These are phyloP conservation scores for Troides helena DNA, from an alignment of 2,888 invertebrate species.

Conservation along the genomic window DNA sequence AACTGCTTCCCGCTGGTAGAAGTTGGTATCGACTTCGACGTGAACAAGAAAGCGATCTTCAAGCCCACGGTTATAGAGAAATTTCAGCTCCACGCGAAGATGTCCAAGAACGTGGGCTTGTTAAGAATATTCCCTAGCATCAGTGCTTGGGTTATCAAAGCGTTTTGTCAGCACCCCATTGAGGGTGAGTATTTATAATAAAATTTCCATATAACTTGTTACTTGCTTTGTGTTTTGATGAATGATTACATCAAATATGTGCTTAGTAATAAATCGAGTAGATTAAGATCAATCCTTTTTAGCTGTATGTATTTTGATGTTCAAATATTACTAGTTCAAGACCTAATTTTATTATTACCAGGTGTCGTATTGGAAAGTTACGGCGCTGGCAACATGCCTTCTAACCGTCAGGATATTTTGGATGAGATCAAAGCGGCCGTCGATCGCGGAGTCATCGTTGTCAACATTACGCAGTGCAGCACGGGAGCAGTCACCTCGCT, in stretches of 20 bases:
- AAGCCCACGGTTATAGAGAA: slow-evolving; percentile 72
- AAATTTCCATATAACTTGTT: no score
- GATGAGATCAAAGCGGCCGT: slow-evolving; percentile 85
- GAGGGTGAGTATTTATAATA: slow-evolving; percentile 55
- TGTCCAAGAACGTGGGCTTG: slow-evolving; percentile 92
- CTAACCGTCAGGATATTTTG: slow-evolving; percentile 89
- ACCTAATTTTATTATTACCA: slow-evolving; percentile 32
- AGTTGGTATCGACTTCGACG: slow-evolving; percentile 89
- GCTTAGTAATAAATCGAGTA: no score
- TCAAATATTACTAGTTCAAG: not conserved
- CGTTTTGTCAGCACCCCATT: slow-evolving; percentile 88
- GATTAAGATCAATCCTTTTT: no score
- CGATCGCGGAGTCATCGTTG: slow-evolving; percentile 88
- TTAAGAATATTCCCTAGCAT: slow-evolving; percentile 95
- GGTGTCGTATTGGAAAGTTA: slow-evolving; percentile 95
- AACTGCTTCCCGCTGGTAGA: slow-evolving; percentile 91
- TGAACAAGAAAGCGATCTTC: slow-evolving; percentile 73
- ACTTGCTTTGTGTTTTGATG: no score
- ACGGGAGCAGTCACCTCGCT: slow-evolving; percentile 87
- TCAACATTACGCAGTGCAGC: slow-evolving; percentile 95
- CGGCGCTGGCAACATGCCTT: slow-evolving; percentile 96
- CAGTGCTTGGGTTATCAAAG: slow-evolving; percentile 85
- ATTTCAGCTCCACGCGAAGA: slow-evolving; percentile 85
- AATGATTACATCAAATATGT: no score
- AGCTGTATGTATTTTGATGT: not conserved